Conservation (phyloP, 2,888 invertebrate species). For the Metallyticus violacea region DNA sequence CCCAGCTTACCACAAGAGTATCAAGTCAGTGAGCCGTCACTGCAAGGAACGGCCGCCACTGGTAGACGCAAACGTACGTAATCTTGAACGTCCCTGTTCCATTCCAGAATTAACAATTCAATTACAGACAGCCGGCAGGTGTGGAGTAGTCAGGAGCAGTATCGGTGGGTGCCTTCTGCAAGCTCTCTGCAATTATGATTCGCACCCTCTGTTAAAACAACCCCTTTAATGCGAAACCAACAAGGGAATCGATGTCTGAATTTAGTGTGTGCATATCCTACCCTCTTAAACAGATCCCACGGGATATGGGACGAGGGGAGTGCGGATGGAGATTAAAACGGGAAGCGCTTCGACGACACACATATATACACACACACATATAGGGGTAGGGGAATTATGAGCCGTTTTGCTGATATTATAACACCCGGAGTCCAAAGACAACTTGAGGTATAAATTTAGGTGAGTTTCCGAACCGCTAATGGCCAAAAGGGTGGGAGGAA, state of each 20-base stretch:
- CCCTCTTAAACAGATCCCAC: background rate
- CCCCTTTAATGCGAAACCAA: background rate
- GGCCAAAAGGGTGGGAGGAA: background rate
- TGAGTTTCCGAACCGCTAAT: background rate
- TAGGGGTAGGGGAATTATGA: background rate
- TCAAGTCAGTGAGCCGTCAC: background rate
- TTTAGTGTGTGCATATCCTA: background rate
- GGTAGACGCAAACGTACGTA: background rate
- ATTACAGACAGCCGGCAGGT: background rate
- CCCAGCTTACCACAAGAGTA: too few species aligned
- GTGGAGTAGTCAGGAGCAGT: background rate
- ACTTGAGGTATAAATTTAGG: background rate
- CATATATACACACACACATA: background rate
- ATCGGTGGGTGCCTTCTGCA: background rate
- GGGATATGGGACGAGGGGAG: background rate
- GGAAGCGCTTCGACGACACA: background rate
- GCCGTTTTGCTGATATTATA: background rate
- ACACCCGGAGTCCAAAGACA: background rate
- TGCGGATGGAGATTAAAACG: background rate
- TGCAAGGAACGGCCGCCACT: background rate
- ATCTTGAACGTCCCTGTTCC: background rate
- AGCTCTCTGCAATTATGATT: background rate
- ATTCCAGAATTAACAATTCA: background rate
- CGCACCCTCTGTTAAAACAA: background rate
- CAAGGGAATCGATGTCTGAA: background rate